Evolutionary conservation across 2,888 invertebrate species (phyloP).

Genomic region (Melinaea marsaeus): DNA sequence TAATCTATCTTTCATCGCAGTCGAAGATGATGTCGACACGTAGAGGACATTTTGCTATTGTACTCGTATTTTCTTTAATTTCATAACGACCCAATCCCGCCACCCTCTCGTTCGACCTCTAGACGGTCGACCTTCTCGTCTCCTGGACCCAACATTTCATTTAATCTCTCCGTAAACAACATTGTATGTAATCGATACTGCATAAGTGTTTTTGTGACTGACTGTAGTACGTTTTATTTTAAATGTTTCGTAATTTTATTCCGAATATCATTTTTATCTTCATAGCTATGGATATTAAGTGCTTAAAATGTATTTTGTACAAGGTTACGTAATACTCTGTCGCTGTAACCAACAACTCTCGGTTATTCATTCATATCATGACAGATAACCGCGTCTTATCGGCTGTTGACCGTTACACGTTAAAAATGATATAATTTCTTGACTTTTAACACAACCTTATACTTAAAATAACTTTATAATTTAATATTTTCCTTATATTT

Average conservation of each 20-base stretch:
- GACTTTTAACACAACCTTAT: not conserved
- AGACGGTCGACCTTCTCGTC: constrained; percentile 48
- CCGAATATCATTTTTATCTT: too few relatives aligned
- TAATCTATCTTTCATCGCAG: not conserved
- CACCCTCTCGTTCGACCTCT: constrained; percentile 54
- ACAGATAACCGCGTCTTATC: constrained; percentile 44
- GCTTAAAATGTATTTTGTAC: not conserved
- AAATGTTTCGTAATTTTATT: not conserved
- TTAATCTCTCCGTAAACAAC: constrained; percentile 8
- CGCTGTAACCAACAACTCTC: constrained; percentile 28
- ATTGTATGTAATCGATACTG: too few relatives aligned
- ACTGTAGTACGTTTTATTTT: not conserved
- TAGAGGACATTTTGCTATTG: too few relatives aligned
- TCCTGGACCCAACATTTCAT: constrained; percentile 22
- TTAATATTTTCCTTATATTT: not conserved
- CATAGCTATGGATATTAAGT: too few relatives aligned
- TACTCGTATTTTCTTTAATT: not conserved
- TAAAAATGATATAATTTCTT: constrained; percentile 11
- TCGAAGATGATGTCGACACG: too few relatives aligned
- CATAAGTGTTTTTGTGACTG: too few relatives aligned
- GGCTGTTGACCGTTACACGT: constrained; percentile 41
- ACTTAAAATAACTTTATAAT: not conserved
- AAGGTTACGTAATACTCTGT: not conserved
- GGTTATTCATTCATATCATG: constrained; percentile 32
- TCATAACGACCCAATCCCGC: constrained; percentile 20